phyloP scores from a whole-genome alignment of 2,888 invertebrate genomes.

The Drosophila macrospina region DNA sequence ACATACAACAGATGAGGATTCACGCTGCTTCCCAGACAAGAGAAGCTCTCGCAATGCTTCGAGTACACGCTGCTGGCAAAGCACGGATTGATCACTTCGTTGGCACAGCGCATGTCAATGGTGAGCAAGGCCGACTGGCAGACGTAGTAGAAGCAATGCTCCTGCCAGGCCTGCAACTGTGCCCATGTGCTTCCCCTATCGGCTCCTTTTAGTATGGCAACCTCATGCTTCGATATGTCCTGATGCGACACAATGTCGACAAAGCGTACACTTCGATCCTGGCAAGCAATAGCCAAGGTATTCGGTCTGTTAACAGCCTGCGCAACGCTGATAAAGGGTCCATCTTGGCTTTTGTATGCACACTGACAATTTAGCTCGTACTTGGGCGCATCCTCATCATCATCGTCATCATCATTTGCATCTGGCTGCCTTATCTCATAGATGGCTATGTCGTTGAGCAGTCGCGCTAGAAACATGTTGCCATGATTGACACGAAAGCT shows the following conservation, averaged over 20 bases:
- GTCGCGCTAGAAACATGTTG: constrained; percentile 67
- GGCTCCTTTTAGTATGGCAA: constrained; percentile 49
- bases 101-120: constrained; percentile 74
- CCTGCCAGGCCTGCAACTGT: constrained; percentile 47
- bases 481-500: constrained; percentile 43
- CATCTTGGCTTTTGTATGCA: constrained; percentile 34
- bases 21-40: constrained; percentile 68
- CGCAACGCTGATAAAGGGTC: constrained; percentile 80
- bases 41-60: constrained; percentile 75
- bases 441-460: constrained; percentile 70
- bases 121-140: constrained; percentile 69
- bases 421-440: constrained; percentile 50
- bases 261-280: constrained; percentile 76
- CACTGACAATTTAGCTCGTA: constrained; percentile 51
- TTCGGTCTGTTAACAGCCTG: constrained; percentile 58
- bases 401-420: constrained; percentile 3
- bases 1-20: constrained; percentile 81
- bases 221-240: constrained; percentile 53
- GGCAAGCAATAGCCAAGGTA: constrained; percentile 73
- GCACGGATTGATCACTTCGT: constrained; percentile 52
- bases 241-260: constrained; percentile 49
- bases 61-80: constrained; percentile 61
- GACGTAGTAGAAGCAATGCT: constrained; percentile 76
- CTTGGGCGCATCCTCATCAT: constrained; percentile 41
- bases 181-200: constrained; percentile 71